These are phyloP conservation scores for Scaptomyza tumidula DNA, from an alignment of 2,888 invertebrate species.

Conservation along the genomic window DNA sequence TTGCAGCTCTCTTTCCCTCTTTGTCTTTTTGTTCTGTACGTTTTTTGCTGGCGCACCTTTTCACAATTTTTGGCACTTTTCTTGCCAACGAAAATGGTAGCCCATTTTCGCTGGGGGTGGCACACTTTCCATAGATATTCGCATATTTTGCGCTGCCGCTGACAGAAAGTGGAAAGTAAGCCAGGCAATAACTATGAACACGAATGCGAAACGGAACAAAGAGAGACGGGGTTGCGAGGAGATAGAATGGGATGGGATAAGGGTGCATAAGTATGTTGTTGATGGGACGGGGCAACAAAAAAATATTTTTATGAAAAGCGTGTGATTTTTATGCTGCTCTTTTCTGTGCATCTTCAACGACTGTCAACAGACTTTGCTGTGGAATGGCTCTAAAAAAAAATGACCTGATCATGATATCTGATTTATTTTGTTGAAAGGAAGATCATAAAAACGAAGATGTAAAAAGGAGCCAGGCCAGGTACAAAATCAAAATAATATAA, in stretches of 20 bases:
- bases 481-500: no score
- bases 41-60: constrained; percentile 35
- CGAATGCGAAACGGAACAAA: constrained; percentile 20
- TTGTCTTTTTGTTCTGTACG: background rate
- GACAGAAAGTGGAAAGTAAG: constrained; percentile 52
- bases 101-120: background rate
- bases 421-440: constrained; percentile 1
- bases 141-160: constrained; percentile 44
- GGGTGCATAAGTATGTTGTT: background rate
- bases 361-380: constrained; percentile 20
- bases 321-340: constrained; percentile 43
- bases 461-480: no score
- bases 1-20: constrained; percentile 4
- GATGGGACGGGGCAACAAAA: constrained; percentile 12
- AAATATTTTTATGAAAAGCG: constrained; percentile 55
- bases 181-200: constrained; percentile 55
- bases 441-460: no score
- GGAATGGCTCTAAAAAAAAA: constrained; percentile 13
- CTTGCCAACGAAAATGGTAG: constrained; percentile 29
- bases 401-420: constrained; percentile 5
- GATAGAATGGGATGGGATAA: background rate
- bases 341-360: constrained; percentile 23
- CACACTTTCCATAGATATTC: constrained; percentile 40
- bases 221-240: background rate
- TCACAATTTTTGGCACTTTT: constrained; percentile 54